Evolutionary conservation across 2,797 vertebrate genomes (phyloP).

Genomic region (Thamnophis elegans): DNA sequence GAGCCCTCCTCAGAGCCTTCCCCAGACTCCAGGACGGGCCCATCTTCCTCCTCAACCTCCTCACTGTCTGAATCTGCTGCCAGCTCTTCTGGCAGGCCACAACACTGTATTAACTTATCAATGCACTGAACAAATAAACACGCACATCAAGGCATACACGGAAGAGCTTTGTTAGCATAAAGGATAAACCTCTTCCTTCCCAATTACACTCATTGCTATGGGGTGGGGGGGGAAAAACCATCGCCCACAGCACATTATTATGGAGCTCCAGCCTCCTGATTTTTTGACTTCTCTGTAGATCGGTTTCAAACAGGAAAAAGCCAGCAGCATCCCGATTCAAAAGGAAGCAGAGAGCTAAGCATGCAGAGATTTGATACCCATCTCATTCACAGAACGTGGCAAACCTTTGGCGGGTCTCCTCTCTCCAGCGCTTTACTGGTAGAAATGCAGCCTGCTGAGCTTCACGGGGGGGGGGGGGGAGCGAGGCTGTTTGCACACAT

Average conservation of each 20-base stretch:
- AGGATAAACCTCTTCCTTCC: background rate
- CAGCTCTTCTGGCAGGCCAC: too few species aligned
- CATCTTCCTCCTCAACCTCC: too few species aligned
- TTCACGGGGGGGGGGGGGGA: background rate
- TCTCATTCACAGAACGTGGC: background rate
- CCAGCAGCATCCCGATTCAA: too few species aligned
- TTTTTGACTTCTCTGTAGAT: background rate
- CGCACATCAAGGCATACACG: background rate
- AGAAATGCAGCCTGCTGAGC: background rate
- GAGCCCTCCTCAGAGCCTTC: too few species aligned
- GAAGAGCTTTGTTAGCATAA: background rate
- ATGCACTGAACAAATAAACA: background rate
- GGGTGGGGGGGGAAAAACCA: background rate
- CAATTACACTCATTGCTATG: background rate
- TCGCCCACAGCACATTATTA: background rate
- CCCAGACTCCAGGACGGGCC: too few species aligned
- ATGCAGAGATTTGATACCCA: background rate
- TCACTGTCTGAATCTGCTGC: too few species aligned
- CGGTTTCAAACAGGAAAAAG: background rate
- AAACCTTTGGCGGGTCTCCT: background rate
- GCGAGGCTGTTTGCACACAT: background rate
- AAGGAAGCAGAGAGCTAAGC: background rate
- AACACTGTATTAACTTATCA: background rate
- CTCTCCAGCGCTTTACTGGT: fast-evolving
- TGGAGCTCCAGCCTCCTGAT: background rate